These are phyloP conservation scores for Rhynchophorus ferrugineus DNA, from an alignment of 1,140 invertebrate genomes.

Conservation along the genomic window DNA sequence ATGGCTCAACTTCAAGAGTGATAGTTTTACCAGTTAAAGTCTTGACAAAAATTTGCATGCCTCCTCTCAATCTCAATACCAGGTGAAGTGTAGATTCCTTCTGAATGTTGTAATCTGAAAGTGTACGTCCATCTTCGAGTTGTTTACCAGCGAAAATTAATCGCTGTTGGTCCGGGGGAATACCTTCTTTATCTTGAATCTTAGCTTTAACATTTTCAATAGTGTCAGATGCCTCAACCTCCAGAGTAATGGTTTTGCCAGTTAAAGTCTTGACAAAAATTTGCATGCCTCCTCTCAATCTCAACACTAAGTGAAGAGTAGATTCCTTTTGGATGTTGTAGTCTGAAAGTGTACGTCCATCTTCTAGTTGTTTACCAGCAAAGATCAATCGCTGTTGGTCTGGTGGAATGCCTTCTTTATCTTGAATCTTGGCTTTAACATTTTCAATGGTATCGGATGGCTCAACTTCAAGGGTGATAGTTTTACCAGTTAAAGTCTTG, in stretches of 20 bases:
- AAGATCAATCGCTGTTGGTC: constrained; percentile 6
- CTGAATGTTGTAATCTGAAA: constrained; percentile 74
- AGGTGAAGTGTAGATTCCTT: constrained; percentile 68
- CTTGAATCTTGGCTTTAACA: neutral
- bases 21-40: constrained; percentile 21
- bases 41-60: constrained; percentile 51
- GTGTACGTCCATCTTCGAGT: constrained; percentile 61
- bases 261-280: neutral
- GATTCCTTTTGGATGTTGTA: constrained; percentile 17
- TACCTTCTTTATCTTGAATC: constrained; percentile 66
- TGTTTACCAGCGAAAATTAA: constrained; percentile 62
- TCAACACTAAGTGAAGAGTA: constrained; percentile 5
- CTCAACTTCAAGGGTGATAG: constrained; percentile 2
- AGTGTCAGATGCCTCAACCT: constrained; percentile 66
- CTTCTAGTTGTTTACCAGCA: constrained; percentile 15
- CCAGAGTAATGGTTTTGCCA: constrained; percentile 57
- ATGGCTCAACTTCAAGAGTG: constrained; percentile 11
- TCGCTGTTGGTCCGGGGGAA: constrained; percentile 57
- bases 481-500: constrained; percentile 11
- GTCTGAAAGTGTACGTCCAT: constrained; percentile 13
- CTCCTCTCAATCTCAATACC: constrained; percentile 65
- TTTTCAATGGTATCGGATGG: neutral
- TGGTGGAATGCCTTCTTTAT: neutral
- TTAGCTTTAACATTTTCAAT: constrained; percentile 74
- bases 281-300: constrained; percentile 2